phyloP scores from a whole-genome alignment of 2,888 invertebrate species.

The Ellobium chinense region DNA sequence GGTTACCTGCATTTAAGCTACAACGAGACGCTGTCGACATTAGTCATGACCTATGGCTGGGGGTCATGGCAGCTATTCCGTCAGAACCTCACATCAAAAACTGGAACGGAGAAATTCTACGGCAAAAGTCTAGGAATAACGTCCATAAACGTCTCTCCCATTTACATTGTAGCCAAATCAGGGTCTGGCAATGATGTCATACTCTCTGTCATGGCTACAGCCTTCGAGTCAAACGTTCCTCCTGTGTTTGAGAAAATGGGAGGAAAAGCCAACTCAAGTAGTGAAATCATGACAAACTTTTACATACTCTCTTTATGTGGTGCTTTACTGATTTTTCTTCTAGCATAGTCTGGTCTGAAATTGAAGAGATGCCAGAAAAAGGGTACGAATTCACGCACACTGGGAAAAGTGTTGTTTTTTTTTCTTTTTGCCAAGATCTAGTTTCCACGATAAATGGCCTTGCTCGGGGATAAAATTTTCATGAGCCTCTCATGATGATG shows the following conservation, averaged over 20 bases:
- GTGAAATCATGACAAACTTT: too few relatives aligned
- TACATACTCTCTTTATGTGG: too few relatives aligned
- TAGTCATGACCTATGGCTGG: slow-evolving; percentile 30
- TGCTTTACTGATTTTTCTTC: too few relatives aligned
- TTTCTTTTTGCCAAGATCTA: too few relatives aligned
- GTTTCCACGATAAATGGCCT: too few relatives aligned
- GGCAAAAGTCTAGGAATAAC: neutral
- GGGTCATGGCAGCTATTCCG: slow-evolving; percentile 22
- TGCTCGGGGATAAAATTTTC: too few relatives aligned
- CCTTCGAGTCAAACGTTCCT: neutral
- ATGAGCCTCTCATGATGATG: too few relatives aligned
- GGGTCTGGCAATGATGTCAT: neutral
- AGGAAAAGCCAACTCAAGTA: too few relatives aligned
- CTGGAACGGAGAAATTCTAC: neutral
- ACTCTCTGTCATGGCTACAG: neutral
- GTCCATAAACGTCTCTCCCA: neutral
- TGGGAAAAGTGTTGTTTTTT: too few relatives aligned
- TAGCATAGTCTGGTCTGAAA: too few relatives aligned
- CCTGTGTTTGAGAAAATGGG: neutral
- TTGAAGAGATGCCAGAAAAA: too few relatives aligned
- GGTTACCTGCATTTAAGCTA: slow-evolving; percentile 9
- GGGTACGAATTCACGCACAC: too few relatives aligned
- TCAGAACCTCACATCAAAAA: neutral
- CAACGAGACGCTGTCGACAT: neutral
- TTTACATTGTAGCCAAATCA: neutral